Conservation (phyloP, 2,113 vertebrate species). For the Thalassarche chlororhynchos region DNA sequence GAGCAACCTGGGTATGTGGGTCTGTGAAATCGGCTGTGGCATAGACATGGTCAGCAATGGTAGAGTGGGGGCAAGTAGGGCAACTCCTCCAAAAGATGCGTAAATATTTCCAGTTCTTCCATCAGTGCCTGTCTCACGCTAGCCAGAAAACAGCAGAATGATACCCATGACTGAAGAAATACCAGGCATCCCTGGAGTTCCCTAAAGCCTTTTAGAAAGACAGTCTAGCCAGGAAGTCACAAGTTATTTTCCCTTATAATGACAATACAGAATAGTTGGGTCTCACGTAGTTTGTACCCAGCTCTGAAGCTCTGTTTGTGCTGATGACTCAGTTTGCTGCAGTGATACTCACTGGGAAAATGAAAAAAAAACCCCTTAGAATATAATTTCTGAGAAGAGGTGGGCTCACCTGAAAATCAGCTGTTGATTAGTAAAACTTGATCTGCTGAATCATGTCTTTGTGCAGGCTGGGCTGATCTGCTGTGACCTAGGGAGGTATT, state of each 20-base stretch:
- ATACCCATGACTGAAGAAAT: neutral
- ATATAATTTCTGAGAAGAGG: neutral
- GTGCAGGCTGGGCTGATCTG: neutral
- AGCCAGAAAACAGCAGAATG: neutral
- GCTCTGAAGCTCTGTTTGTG: neutral
- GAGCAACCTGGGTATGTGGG: neutral
- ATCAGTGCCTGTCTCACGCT: neutral
- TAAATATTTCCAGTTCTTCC: neutral
- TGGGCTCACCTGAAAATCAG: neutral
- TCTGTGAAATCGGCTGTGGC: neutral
- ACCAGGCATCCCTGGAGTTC: neutral
- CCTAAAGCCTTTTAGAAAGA: neutral
- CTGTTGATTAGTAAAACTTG: neutral
- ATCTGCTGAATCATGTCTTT: neutral
- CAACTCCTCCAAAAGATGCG: neutral
- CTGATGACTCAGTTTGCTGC: neutral
- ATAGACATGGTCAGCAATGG: neutral
- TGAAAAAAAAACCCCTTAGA: neutral
- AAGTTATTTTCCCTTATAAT: neutral
- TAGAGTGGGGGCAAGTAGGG: neutral
- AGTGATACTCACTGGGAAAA: neutral
- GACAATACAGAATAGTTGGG: neutral
- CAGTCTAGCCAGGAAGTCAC: neutral
- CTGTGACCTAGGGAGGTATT: neutral
- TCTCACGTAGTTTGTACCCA: neutral